Evolutionary conservation across 2,113 vertebrate genomes (phyloP).

Genomic region (Laterallus jamaicensis): DNA sequence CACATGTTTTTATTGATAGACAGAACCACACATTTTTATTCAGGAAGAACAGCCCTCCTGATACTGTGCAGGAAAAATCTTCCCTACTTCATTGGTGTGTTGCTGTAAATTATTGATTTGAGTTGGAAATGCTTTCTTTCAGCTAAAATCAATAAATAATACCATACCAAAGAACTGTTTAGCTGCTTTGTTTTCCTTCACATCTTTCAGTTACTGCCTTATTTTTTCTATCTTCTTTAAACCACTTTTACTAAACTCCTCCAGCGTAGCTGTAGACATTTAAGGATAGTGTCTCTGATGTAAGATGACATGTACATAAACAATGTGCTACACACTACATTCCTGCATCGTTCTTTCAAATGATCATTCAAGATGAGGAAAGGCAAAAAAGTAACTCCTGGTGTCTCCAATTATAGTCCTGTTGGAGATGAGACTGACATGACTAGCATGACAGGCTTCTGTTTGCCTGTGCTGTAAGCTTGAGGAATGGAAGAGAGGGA

Average conservation of each 20-base stretch:
- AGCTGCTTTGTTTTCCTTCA: slow-evolving; percentile 57
- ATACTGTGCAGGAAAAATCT: slow-evolving; percentile 33
- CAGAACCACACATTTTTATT: slow-evolving; percentile 54
- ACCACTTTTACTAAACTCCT: slow-evolving; percentile 18
- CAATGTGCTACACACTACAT: not conserved
- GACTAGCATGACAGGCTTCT: not conserved
- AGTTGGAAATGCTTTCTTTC: slow-evolving; percentile 59
- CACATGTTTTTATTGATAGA: slow-evolving; percentile 30
- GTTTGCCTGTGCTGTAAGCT: not conserved
- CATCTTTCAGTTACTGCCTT: not conserved
- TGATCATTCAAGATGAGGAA: not conserved
- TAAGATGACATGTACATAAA: slow-evolving; percentile 1
- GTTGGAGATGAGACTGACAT: not conserved
- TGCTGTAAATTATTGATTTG: slow-evolving; percentile 67
- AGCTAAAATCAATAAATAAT: slow-evolving; percentile 72
- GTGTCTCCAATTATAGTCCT: not conserved
- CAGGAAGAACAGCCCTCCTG: slow-evolving; percentile 18
- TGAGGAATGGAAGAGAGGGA: not conserved
- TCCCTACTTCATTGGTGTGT: not conserved
- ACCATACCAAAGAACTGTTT: slow-evolving; percentile 56
- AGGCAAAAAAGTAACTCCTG: not conserved
- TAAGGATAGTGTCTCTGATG: slow-evolving; percentile 9
- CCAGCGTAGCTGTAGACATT: not conserved
- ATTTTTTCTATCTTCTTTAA: slow-evolving; percentile 2
- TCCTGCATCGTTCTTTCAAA: not conserved